Base-by-base conservation (phyloP, 2,113 vertebrate genomes). In the Orycteropus afer region DNA sequence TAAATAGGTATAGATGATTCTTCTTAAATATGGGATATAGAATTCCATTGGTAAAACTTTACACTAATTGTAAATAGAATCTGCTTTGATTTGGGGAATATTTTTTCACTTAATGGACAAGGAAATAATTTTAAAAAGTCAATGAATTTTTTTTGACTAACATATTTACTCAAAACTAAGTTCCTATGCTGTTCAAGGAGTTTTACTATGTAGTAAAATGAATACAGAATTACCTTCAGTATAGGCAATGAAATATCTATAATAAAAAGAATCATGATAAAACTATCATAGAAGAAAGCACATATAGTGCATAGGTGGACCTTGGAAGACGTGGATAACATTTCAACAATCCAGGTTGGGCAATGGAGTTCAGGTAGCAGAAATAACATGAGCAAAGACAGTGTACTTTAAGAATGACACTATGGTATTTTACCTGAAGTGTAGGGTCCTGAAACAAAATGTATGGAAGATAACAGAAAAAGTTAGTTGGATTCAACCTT, bases 121-220 rank as follows among this genome's bases (percentile, higher is more conserved):
- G 29, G 8, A 85, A 90, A 63, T 79, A 37, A 63, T 42, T 69
- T 69, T 49, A 84, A 59, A 23, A 85, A 87, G 2, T 87, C 55
- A 55, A 22, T 40, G 22, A 65, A 65, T 12, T 34, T 34, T 82
- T 90, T 84, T 81, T 25, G 2, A 84, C 25, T 40, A 93, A 4
- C 4, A 18, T 20, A 23, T 93, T 85, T 2, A 82, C 87, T 91
- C 40, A 34, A 74, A 90, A 71, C 1, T 45, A 37, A 85, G 69
- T 86, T 91, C 9, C 32, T 80, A 22, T 13, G 76, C 29, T 87
- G 14, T 87, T 7, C 59, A 82, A 85, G n/a, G 27, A 87, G 9
- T 81, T 92, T 93, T 61, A 78, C 5, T 65, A 76, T 51, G 14
- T 32, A 90, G 73, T 86, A 85, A 81, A 86, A 71, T 86, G n/a